phyloP scores from a whole-genome alignment of 2,113 vertebrate genomes.

The Tachycineta bicolor region DNA sequence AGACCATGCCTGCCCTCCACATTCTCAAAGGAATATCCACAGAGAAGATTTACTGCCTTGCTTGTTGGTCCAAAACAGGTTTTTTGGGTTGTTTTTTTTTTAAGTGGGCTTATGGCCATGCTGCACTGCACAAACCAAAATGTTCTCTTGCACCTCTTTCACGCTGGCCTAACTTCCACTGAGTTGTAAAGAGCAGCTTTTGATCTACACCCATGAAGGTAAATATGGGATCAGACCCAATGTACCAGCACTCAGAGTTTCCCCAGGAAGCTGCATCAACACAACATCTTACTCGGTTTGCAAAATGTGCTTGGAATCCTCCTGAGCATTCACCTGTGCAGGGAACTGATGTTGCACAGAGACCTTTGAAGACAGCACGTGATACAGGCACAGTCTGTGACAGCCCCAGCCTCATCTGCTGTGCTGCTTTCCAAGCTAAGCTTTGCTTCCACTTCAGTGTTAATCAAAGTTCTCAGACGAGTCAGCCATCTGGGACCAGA shows the following conservation, averaged over 20 bases:
- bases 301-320: background rate
- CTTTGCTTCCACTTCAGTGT: background rate
- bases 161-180: background rate
- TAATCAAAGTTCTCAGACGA: background rate
- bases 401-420: background rate
- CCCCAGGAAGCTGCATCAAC: background rate
- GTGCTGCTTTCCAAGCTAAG: background rate
- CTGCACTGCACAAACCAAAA: background rate
- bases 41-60: background rate
- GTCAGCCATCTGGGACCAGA: background rate
- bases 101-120: background rate
- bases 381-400: background rate
- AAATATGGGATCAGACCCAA: background rate
- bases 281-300: background rate
- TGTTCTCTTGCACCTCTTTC: background rate
- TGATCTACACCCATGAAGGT: background rate
- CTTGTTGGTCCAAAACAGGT: background rate
- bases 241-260: rapidly evolving
- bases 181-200: background rate
- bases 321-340: background rate
- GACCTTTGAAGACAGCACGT: background rate
- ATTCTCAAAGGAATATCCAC: background rate
- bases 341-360: background rate
- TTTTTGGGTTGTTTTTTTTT: background rate
- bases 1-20: background rate